Base-by-base conservation (phyloP, 92 coral and sea anemone species). In the Chrysogorgia sp. region DNA sequence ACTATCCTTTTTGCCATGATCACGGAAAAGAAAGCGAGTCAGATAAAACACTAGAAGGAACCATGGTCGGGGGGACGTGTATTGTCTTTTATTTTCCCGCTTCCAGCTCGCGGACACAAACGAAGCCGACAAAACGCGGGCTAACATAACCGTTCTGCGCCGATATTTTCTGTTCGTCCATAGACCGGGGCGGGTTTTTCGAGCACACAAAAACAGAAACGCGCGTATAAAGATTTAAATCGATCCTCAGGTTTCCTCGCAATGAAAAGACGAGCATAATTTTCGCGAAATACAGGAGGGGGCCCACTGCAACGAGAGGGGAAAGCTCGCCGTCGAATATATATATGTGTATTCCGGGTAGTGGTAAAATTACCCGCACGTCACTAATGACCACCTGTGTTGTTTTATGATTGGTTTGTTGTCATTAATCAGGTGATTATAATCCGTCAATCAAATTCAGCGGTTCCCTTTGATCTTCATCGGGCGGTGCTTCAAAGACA, bases 381-480 rank as follows among this genome's bases (percentile, higher is more conserved):
- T 86, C 74, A 65, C 56, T 69, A 69, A 69, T 58, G 81, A 83
- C 82, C 81, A 81, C 90, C 86, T 79, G 90, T 88, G 63, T 83
- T 69, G 81, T 62, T 37, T 85, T 63, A 66, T 84, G 86, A 96
- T 96, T 96, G 99, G 99, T 77, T 58, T 71, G 77, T 83, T 81
- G 70, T 67, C 81, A 74, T 87, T 89, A 93, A 92, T 96, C 96
- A 93, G 87, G 97, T 92, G 99, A 96, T 96, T 96, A 92, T 85
- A 87, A 82, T 83, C 89, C 88, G 99, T 96, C 99, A 96, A 91
- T 96, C 99, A 96, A 82, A 60, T 32, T 24, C 61, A 53, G 88
- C 97, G 99, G 92, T 86, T 26, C 75, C 82, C 91, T 96, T 91
- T 96, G 99, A 96, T 79, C 96, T 85, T 70, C 75, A 79, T 71